phyloP scores from a whole-genome alignment of 2,113 vertebrate species.

The Sus scrofa region T2T-Sscrofa CM000816.6:37940501-37941000 shows the following conservation, averaged over 20 bases:
- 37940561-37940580: no score
- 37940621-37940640: no score
- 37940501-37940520: no score
- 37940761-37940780: not conserved
- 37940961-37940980: not conserved
- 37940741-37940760: not conserved
- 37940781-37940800: not conserved
- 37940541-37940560: no score
- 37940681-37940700: not conserved
- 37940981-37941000: slow-evolving; percentile 39
- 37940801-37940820: not conserved
- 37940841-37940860: slow-evolving; percentile 8
- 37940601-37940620: no score
- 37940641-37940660: no score
- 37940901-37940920: not conserved
- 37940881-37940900: not conserved
- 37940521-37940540: no score
- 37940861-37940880: not conserved
- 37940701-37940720: not conserved
- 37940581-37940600: no score
- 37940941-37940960: not conserved
- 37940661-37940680: no score
- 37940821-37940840: not conserved
- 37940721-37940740: not conserved
- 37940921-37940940: not conserved